These are phyloP conservation scores for Larimichthys polyactis DNA, from an alignment of 2,113 vertebrate genomes.

Conservation along the genomic window DNA sequence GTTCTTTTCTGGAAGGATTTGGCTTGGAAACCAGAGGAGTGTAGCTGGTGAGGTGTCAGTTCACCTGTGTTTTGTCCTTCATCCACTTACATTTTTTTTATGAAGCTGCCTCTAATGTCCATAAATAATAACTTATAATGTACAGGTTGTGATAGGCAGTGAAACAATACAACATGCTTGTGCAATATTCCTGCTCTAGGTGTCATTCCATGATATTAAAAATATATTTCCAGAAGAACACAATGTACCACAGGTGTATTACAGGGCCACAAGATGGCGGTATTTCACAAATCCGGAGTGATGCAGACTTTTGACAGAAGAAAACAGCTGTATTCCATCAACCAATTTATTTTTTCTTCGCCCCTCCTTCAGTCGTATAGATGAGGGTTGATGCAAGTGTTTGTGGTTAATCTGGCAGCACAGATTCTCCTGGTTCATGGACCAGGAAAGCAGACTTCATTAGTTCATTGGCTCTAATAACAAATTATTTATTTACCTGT, in stretches of 20 bases:
- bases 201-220: constrained; percentile 12
- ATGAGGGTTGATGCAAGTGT: constrained; percentile 31
- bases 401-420: constrained; percentile 28
- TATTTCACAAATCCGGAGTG: constrained; percentile 57
- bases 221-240: constrained; percentile 48
- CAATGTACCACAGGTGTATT: constrained; percentile 35
- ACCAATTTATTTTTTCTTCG: constrained; percentile 12
- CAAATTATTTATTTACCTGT: constrained; percentile 4
- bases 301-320: constrained; percentile 26
- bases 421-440: constrained; percentile 4
- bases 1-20: too few species aligned
- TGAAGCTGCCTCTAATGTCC: not conserved
- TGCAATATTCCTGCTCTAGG: not conserved
- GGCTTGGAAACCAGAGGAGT: too few species aligned
- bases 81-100: not conserved
- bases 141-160: not conserved
- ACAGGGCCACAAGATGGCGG: constrained; percentile 74
- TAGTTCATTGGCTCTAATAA: not conserved
- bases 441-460: constrained; percentile 20
- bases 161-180: not conserved
- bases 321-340: constrained; percentile 55
- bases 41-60: too few species aligned
- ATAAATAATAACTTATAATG: not conserved
- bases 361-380: not conserved
- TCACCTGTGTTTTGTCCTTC: not conserved